Evolutionary conservation across 2,797 vertebrate species (phyloP).

Genomic region (Trichosurus vulpecula): DNA sequence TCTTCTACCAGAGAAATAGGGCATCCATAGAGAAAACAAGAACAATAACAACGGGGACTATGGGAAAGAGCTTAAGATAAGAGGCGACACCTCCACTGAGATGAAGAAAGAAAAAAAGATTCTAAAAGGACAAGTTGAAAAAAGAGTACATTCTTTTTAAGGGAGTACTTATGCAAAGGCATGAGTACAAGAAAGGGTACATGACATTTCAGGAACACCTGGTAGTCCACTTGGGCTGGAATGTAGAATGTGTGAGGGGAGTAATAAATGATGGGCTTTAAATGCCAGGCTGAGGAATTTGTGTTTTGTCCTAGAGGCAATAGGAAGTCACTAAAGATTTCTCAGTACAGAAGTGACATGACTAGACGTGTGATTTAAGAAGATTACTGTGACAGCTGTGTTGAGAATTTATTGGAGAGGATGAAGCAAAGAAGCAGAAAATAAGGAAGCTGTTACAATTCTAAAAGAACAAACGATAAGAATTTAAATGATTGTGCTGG

Average conservation of each 20-base stretch:
- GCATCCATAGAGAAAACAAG: not conserved
- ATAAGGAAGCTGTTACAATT: not conserved
- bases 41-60: not conserved
- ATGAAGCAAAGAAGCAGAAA: not conserved
- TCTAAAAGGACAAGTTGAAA: not conserved
- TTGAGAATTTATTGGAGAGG: not conserved
- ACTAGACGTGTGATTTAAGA: not conserved
- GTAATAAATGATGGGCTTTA: not conserved
- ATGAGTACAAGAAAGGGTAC: not conserved
- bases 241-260: not conserved
- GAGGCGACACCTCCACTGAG: not conserved
- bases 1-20: not conserved
- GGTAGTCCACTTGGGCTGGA: not conserved
- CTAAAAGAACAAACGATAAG: constrained; percentile 45
- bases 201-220: not conserved
- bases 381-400: not conserved
- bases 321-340: not conserved
- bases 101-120: not conserved
- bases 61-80: not conserved
- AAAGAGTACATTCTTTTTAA: not conserved
- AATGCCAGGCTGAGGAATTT: not conserved
- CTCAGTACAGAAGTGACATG: not conserved
- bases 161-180: not conserved
- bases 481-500: not conserved
- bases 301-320: not conserved